phyloP scores from a whole-genome alignment of 2,113 vertebrate species.

The Melanotaenia duboulayi region DNA sequence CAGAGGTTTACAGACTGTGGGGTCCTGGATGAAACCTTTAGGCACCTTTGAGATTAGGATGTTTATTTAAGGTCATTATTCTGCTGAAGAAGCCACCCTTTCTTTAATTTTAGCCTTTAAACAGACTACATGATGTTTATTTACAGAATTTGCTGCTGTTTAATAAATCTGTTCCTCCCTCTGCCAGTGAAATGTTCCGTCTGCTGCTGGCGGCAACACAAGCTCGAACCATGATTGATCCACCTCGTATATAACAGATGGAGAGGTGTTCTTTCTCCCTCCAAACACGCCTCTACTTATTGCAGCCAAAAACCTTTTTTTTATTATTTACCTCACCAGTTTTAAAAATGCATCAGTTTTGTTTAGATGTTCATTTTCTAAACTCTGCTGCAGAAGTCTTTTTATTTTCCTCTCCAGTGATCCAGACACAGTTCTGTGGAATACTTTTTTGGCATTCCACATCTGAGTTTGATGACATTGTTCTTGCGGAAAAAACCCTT shows the following conservation, averaged over 20 bases:
- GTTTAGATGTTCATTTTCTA: not conserved
- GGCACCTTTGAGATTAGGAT: not conserved
- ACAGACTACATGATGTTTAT: not conserved
- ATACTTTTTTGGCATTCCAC: no score
- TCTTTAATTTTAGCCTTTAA: not conserved
- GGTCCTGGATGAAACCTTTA: not conserved
- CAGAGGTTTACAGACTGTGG: no score
- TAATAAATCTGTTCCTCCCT: conserved; percentile 1
- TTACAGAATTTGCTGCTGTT: not conserved
- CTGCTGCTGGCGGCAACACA: not conserved
- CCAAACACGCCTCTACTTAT: not conserved
- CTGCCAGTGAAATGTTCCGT: conserved; percentile 2
- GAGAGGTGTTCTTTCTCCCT: not conserved
- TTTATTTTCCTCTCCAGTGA: no score
- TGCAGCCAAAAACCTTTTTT: not conserved
- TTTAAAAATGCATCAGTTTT: not conserved
- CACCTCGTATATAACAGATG: not conserved
- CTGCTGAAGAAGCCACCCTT: no score
- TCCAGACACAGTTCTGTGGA: no score
- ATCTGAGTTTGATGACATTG: no score
- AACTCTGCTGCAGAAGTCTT: no score
- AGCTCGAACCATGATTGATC: conserved; percentile 6
- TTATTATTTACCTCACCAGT: no score
- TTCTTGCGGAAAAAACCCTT: no score
- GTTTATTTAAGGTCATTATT: not conserved